A percentile compares a stretch with the other conserved stretches of the same genome.
phyloP scores from a whole-genome alignment of 2,888 invertebrate genomes.

The Penaeus monodon region DNA sequence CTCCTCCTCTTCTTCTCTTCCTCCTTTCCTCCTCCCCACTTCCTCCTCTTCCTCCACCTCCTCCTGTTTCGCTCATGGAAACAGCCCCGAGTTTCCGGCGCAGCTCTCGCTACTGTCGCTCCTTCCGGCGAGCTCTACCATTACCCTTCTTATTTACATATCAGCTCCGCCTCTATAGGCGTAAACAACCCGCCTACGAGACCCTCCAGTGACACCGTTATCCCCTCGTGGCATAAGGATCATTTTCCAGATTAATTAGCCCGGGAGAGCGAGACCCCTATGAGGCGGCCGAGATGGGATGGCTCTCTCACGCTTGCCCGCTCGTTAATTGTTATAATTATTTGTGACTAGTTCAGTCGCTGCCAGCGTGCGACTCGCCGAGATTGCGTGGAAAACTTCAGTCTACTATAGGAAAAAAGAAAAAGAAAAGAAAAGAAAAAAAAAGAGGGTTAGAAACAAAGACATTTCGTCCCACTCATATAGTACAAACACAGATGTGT shows the following conservation, averaged over 20 bases:
- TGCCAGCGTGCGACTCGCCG: not conserved
- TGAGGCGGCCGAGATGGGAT: conserved; percentile 1
- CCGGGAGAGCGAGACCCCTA: not conserved
- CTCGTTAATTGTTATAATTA: conserved; percentile 41
- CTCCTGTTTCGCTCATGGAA: conserved; percentile 7
- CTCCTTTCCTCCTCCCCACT: not conserved
- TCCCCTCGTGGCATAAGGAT: conserved; percentile 22
- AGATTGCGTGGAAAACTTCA: not conserved
- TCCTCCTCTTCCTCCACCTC: not conserved
- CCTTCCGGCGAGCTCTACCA: conserved; percentile 39
- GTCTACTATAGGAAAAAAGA: not conserved
- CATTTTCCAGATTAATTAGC: conserved; percentile 24
- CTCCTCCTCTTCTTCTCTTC: not conserved
- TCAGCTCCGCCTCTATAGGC: conserved; percentile 22
- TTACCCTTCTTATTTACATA: conserved; percentile 53
- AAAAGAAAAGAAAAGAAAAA: not conserved
- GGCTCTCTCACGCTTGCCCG: conserved; percentile 32
- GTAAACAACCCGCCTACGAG: conserved; percentile 15
- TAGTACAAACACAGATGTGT: not conserved
- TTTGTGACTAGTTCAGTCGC: conserved; percentile 15
- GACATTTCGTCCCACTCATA: not conserved
- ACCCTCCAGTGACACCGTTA: not conserved
- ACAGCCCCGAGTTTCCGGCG: conserved; percentile 39
- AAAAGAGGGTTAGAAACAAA: not conserved
- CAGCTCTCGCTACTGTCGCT: conserved; percentile 13